A percentile compares a stretch with the other conserved stretches of the same genome.
These are phyloP conservation scores for Drosophila austrosaltans DNA, from an alignment of 2,888 invertebrate species.

Conservation along the genomic window DNA sequence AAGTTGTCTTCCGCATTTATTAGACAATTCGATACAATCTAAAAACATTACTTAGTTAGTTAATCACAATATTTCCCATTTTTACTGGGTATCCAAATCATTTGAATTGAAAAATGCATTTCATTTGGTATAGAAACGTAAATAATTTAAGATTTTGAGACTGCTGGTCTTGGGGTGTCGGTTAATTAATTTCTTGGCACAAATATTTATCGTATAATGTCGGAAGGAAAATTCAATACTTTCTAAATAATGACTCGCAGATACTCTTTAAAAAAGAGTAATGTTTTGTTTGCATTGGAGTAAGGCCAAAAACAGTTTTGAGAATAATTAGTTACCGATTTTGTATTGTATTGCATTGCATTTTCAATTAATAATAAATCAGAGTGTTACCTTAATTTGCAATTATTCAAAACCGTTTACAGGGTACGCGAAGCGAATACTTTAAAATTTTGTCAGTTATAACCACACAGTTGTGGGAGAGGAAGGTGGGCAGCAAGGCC, in stretches of 20 bases:
- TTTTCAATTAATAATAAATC: too few relatives aligned
- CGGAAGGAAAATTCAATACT: conserved; percentile 13
- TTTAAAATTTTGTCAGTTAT: conserved; percentile 27
- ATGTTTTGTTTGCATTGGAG: neutral
- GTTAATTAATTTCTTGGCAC: conserved; percentile 68
- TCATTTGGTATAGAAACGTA: conserved; percentile 3
- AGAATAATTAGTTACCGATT: too few relatives aligned
- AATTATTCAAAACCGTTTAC: neutral
- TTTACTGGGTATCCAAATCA: neutral
- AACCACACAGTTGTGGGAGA: conserved; percentile 11
- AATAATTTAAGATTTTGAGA: conserved; percentile 27
- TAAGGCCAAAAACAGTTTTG: too few relatives aligned
- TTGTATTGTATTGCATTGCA: too few relatives aligned
- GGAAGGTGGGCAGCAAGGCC: conserved; percentile 1
- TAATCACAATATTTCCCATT: neutral
- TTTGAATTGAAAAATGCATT: conserved; percentile 18
- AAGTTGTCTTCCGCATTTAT: neutral
- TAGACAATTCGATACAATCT: neutral
- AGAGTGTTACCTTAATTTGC: too few relatives aligned
- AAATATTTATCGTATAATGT: conserved; percentile 32
- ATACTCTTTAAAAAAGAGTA: conserved; percentile 5
- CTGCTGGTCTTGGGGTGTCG: conserved; percentile 22
- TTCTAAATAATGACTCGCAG: neutral
- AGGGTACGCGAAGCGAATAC: neutral
- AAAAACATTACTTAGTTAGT: too few relatives aligned